Percentiles rank a stretch among this genome's conserved stretches.
Evolutionary conservation across 1,140 invertebrate genomes (phyloP).

Genomic region (Tribolium madens): DNA sequence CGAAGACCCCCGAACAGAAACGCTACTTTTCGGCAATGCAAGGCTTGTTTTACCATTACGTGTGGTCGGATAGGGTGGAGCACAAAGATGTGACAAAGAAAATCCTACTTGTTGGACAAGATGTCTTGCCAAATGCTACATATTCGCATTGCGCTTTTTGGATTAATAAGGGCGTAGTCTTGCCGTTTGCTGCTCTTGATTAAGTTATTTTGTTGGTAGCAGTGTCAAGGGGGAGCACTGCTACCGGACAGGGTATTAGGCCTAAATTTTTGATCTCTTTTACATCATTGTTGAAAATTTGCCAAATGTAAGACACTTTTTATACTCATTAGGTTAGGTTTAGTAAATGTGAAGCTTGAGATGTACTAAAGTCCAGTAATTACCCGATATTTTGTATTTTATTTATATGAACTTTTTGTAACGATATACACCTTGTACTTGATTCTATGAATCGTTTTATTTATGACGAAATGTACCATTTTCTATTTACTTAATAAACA

Average conservation of each 20-base stretch:
- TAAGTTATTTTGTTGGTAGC: constrained; percentile 60
- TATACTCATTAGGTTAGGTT: constrained; percentile 26
- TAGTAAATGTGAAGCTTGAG: constrained; percentile 26
- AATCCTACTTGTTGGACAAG: constrained; percentile 77
- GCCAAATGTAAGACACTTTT: constrained; percentile 34
- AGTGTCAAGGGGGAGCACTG: background rate
- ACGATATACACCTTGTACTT: constrained; percentile 40
- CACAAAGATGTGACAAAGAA: constrained; percentile 68
- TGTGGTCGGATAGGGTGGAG: constrained; percentile 77
- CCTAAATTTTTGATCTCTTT: constrained; percentile 33
- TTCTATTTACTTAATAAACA: constrained; percentile 41
- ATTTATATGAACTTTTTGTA: constrained; percentile 41
- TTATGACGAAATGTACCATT: constrained; percentile 41
- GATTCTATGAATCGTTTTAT: constrained; percentile 43
- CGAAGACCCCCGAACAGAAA: constrained; percentile 77
- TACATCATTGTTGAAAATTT: constrained; percentile 33
- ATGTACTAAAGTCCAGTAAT: constrained; percentile 33
- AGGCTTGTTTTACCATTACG: constrained; percentile 84
- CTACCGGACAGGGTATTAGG: constrained; percentile 4
- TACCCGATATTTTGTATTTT: constrained; percentile 39
- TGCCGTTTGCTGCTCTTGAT: constrained; percentile 74
- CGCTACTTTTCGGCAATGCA: constrained; percentile 83
- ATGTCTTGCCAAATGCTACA: constrained; percentile 71
- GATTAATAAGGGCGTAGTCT: constrained; percentile 80
- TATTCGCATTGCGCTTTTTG: constrained; percentile 82